Base-by-base conservation (phyloP, 2,888 invertebrate genomes). In the Carcina quercana region DNA sequence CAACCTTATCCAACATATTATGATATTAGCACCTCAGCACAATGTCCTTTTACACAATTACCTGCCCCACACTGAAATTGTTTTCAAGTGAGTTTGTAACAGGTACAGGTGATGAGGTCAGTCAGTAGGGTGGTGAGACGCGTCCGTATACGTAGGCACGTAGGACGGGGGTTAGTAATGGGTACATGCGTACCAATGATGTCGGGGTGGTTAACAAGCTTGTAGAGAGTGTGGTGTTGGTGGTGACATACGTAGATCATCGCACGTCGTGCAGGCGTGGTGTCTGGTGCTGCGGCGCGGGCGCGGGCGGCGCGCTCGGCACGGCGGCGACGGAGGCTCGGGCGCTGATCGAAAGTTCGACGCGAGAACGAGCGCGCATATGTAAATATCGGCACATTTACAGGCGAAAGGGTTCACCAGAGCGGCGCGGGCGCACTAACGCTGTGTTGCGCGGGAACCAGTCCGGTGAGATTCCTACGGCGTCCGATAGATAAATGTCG, bases 391-490 rank as follows among this genome's bases (percentile, higher is more conserved):
- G 83, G 79, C 82, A 83, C 82, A 82, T 82, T 80, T 83, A 82
- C 80, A 78, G 80, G 82, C 82, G 82, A 83, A 82, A 82, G 82
- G 82, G 82, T 80, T 83, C 82, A 83, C 82, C 80, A 72, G 74
- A 80, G 76, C 78, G 82, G 76, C 79, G 79, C 80, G 76, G 82
- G 76, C 79, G 79, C 80, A 78, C 78, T 82, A 75, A 78, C 79
- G 78, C 72, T 71, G 76, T 67, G 76, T 74, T 78, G 74, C 73
- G 79, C 75, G 76, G 80, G 85, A 87, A 87, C 87, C 87, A 85
- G 87, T 87, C 85, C 86, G 86, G 87, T 84, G 78, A 85, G 87
- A 86, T 87, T 86, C 86, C 86, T 86, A 85, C 80, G 80, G 80
- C 79, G 85, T 84, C 82, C 79, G 82, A 79, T 79, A 79, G 85